Conservation (phyloP, 2,797 vertebrate species). For the Syngnathus acus region DNA sequence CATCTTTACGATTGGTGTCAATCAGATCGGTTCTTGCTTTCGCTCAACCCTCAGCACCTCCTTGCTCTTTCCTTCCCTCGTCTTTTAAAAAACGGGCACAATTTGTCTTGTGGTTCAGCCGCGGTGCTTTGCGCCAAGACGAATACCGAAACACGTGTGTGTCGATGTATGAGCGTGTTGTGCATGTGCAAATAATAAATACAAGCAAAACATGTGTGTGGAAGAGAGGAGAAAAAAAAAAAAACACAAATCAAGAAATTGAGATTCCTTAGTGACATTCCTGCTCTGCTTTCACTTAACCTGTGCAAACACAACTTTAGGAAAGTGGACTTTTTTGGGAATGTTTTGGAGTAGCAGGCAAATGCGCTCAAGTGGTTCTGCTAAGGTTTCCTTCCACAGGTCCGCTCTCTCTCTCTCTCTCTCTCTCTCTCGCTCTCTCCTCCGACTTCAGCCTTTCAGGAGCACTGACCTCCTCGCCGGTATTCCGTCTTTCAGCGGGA, state of each 20-base stretch:
- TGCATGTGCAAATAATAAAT: conserved; percentile 6
- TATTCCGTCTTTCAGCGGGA: conserved; percentile 50
- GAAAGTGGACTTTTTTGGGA: not conserved
- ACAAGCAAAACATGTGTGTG: not conserved
- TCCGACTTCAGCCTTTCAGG: not conserved
- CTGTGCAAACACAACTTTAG: not conserved
- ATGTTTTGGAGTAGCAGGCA: not conserved
- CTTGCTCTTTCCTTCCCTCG: not conserved
- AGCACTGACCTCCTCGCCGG: conserved; percentile 3
- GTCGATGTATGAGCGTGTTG: not conserved
- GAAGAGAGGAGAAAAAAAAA: not conserved
- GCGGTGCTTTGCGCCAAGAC: not conserved
- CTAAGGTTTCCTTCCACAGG: not conserved
- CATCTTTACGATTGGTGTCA: not conserved
- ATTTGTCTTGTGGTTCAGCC: not conserved
- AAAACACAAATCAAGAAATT: not conserved
- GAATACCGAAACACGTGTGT: not conserved
- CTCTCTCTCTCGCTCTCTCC: not conserved
- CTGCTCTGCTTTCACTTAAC: conserved; percentile 1
- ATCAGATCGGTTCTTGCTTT: not conserved
- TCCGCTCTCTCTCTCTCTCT: not conserved
- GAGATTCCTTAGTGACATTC: not conserved
- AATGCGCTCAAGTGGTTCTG: not conserved
- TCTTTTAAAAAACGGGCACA: not conserved
- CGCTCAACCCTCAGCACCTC: not conserved